These are phyloP conservation scores for Perizoma affinitatum DNA, from an alignment of 2,888 invertebrate species.

Conservation along the genomic window DNA sequence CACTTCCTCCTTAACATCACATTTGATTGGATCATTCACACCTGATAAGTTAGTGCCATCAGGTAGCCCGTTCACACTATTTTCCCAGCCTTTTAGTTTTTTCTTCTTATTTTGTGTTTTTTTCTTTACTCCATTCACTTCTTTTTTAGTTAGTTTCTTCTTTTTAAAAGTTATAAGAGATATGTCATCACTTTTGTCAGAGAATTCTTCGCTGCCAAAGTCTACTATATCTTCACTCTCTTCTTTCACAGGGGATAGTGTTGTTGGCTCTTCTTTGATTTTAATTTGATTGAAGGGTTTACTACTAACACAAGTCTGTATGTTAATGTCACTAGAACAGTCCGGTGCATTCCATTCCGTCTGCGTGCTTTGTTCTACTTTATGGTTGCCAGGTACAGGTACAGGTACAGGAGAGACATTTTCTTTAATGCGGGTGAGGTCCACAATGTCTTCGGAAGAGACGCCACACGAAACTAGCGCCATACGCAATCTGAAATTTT, in stretches of 20 bases:
- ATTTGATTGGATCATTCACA: conserved; percentile 26
- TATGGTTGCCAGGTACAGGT: conserved; percentile 30
- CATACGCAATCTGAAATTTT: conserved; percentile 55
- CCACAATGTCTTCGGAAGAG: conserved; percentile 47
- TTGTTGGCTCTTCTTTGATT: conserved; percentile 61
- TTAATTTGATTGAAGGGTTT: conserved; percentile 22
- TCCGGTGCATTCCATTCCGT: conserved; percentile 47
- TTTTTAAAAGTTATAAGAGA: conserved; percentile 62
- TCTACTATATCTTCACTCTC: conserved; percentile 50
- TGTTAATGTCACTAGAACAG: conserved; percentile 15
- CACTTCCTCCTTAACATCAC: conserved; percentile 37
- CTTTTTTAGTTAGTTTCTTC: conserved; percentile 52
- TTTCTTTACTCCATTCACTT: conserved; percentile 48
- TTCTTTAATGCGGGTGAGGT: conserved; percentile 58
- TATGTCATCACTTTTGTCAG: conserved; percentile 68
- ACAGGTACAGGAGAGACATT: conserved; percentile 43
- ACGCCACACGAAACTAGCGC: conserved; percentile 44
- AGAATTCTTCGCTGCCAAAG: conserved; percentile 43
- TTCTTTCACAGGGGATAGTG: conserved; percentile 52
- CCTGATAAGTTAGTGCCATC: conserved; percentile 42
- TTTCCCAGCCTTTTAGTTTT: conserved; percentile 48
- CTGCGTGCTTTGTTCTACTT: conserved; percentile 59
- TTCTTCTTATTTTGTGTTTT: conserved; percentile 48
- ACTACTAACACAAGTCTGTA: conserved; percentile 1
- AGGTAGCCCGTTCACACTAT: conserved; percentile 40